A percentile compares a stretch with the other conserved stretches of the same genome.
Conservation (phyloP, 2,888 invertebrate species). For the Drosophila acutilabella region DNA sequence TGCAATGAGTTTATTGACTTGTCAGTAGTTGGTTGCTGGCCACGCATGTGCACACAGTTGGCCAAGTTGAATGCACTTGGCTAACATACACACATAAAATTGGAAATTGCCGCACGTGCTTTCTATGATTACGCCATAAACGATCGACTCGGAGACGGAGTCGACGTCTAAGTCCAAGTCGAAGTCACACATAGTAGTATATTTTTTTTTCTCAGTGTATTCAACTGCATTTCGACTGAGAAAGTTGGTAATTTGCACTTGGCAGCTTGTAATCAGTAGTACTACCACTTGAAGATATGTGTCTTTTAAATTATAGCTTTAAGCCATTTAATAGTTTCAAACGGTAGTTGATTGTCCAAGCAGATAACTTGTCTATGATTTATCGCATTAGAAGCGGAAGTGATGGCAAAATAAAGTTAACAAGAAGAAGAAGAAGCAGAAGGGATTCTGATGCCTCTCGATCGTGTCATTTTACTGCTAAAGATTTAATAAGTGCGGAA, state of each 20-base stretch:
- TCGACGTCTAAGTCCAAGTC: no score
- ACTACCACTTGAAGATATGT: constrained; percentile 17
- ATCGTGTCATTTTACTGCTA: constrained; percentile 14
- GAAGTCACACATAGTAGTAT: no score
- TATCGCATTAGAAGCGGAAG: neutral
- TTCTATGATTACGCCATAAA: constrained; percentile 70
- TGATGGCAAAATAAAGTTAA: neutral
- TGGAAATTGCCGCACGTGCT: constrained; percentile 77
- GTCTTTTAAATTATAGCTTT: constrained; percentile 55
- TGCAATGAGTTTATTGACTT: constrained; percentile 79
- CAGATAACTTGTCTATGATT: constrained; percentile 18
- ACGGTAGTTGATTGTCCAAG: constrained; percentile 62
- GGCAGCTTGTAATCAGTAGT: constrained; percentile 47
- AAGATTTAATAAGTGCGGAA: constrained; percentile 62
- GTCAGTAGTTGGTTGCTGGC: constrained; percentile 59
- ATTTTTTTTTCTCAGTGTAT: no score
- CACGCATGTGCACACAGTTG: constrained; percentile 74
- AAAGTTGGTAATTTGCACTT: constrained; percentile 68
- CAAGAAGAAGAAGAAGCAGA: neutral
- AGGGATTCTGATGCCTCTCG: no score
- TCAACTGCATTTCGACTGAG: constrained; percentile 18
- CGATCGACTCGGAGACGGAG: constrained; percentile 1
- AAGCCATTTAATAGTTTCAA: constrained; percentile 59
- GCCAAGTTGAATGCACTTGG: constrained; percentile 55
- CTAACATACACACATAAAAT: constrained; percentile 40